Conservation (phyloP, 2,113 vertebrate genomes). For the Chloropsis hardwickii region DNA sequence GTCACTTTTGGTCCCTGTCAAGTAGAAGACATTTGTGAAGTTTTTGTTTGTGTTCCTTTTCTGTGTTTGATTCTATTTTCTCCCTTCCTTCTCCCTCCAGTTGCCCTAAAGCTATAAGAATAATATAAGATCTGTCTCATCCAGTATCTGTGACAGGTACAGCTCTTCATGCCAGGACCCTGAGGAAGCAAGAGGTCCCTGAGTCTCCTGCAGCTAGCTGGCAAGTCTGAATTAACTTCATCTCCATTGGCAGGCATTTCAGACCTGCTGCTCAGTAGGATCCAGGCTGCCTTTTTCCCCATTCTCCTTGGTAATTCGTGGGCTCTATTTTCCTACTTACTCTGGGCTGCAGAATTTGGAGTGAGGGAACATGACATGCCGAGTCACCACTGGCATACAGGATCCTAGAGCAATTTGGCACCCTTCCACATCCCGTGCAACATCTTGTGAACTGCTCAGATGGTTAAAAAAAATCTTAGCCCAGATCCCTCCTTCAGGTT, state of each 20-base stretch:
- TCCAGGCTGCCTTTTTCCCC: not conserved
- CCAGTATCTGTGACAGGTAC: conserved; percentile 15
- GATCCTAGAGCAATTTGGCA: not conserved
- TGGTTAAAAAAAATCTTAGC: not conserved
- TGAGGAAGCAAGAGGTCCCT: not conserved
- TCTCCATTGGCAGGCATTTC: not conserved
- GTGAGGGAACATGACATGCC: not conserved
- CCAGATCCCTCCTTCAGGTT: not conserved
- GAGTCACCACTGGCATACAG: not conserved
- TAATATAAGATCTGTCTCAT: conserved; percentile 40
- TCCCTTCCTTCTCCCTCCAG: not conserved
- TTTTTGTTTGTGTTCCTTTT: conserved; percentile 20
- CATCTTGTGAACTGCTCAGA: not conserved
- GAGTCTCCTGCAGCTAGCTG: not conserved
- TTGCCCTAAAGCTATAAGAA: conserved; percentile 40
- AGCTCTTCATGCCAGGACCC: not conserved
- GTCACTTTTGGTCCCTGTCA: not conserved
- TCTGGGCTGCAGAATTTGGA: not conserved
- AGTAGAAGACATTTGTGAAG: not conserved
- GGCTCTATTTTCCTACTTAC: not conserved
- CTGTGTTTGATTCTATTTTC: not conserved
- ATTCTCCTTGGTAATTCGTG: not conserved
- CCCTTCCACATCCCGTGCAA: not conserved
- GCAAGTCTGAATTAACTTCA: not conserved
- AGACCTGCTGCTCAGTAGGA: not conserved